These are phyloP conservation scores for Dynastes tityus DNA, from an alignment of 2,888 invertebrate species.

Conservation along the genomic window DNA sequence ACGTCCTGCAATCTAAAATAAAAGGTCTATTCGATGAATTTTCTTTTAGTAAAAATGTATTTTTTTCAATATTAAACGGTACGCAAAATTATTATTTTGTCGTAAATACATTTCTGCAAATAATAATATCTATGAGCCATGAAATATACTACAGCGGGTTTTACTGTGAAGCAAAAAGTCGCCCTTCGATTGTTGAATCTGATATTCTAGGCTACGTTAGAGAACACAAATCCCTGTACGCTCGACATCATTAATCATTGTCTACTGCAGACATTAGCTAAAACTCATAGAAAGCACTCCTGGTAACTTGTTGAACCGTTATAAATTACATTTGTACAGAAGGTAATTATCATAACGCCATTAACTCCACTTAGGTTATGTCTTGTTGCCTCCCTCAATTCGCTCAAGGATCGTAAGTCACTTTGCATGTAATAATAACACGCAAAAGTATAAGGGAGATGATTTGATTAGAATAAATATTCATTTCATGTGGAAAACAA, in stretches of 20 bases:
- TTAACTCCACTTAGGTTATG: conserved; percentile 33
- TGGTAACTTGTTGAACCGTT: conserved; percentile 45
- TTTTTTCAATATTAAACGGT: too few relatives aligned
- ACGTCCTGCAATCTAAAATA: too few relatives aligned
- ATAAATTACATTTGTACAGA: conserved; percentile 40
- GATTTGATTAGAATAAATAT: too few relatives aligned
- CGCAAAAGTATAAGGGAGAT: too few relatives aligned
- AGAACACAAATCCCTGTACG: conserved; percentile 31
- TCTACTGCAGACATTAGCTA: conserved; percentile 41
- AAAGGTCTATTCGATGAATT: too few relatives aligned
- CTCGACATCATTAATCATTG: conserved; percentile 40
- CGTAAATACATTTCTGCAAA: neutral
- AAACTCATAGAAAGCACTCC: conserved; percentile 35
- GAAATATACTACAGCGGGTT: neutral
- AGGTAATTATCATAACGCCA: conserved; percentile 44
- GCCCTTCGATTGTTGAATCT: conserved; percentile 9
- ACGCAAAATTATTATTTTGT: neutral
- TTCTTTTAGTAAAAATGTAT: too few relatives aligned
- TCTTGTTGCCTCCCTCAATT: conserved; percentile 4
- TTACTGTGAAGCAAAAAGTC: conserved; percentile 4
- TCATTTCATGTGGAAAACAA: too few relatives aligned
- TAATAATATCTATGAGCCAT: neutral
- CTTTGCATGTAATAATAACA: neutral
- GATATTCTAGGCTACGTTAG: conserved; percentile 5
- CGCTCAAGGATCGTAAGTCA: neutral